Evolutionary conservation across 2,888 invertebrate genomes (phyloP).

Genomic region (Philhelius pedissequus): DNA sequence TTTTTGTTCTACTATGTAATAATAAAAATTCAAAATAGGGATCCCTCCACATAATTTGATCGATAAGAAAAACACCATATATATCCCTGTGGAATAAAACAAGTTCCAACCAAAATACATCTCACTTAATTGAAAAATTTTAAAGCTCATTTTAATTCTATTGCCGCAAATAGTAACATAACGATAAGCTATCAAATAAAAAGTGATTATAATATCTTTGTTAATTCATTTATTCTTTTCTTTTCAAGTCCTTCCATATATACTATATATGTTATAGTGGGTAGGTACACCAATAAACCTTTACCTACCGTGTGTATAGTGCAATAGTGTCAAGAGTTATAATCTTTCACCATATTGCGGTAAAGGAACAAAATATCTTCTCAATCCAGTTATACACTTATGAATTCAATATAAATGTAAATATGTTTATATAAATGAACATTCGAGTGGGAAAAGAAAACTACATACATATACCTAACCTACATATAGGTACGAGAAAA

Average conservation of each 20-base stretch:
- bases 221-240: slow-evolving; percentile 48
- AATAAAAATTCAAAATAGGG: neutral
- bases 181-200: slow-evolving; percentile 63
- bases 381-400: neutral
- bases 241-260: slow-evolving; percentile 41
- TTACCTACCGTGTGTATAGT: neutral
- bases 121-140: slow-evolving; percentile 49
- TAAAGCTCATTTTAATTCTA: slow-evolving; percentile 51
- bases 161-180: slow-evolving; percentile 42
- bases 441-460: slow-evolving; percentile 29
- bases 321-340: slow-evolving; percentile 5
- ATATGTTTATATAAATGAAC: slow-evolving; percentile 57
- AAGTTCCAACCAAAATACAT: neutral
- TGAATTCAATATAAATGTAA: slow-evolving; percentile 28
- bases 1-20: neutral
- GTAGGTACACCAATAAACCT: neutral
- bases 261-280: neutral
- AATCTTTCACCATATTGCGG: slow-evolving; percentile 1
- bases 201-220: slow-evolving; percentile 60
- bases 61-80: slow-evolving; percentile 4
- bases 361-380: neutral
- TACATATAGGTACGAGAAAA: slow-evolving; percentile 33
- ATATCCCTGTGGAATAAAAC: neutral
- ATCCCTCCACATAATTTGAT: neutral
- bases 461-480: neutral